phyloP scores from a whole-genome alignment of 2,113 vertebrate species.

The Urocolius indicus region DNA sequence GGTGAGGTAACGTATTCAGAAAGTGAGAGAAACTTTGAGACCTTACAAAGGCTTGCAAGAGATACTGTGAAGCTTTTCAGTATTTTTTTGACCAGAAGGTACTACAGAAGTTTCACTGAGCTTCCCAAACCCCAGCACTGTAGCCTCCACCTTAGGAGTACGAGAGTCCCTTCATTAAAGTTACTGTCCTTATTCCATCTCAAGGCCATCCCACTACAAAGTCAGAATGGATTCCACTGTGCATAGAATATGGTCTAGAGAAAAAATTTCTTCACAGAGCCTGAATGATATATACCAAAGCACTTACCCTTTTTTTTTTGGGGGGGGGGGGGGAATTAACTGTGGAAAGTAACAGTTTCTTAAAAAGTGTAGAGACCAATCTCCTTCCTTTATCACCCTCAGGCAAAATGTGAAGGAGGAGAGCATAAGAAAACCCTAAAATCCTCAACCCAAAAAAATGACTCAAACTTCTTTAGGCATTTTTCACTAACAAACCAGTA shows the following conservation, averaged over 20 bases:
- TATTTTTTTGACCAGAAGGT: background rate
- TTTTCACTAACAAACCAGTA: background rate
- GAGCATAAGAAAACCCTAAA: background rate
- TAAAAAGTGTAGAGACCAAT: background rate
- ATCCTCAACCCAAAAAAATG: background rate
- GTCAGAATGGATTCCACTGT: background rate
- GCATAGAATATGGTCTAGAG: background rate
- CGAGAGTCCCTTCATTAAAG: background rate
- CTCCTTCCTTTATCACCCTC: background rate
- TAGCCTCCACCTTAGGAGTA: background rate
- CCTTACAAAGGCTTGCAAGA: background rate
- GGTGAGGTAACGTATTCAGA: background rate
- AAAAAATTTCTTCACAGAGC: background rate
- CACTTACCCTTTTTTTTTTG: background rate
- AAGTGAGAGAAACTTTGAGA: background rate
- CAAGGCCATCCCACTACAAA: background rate
- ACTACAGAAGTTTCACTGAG: background rate
- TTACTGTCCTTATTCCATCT: background rate
- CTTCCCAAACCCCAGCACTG: background rate
- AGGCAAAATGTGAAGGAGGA: background rate
- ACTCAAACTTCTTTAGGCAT: background rate
- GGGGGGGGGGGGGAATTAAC: background rate
- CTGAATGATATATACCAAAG: background rate
- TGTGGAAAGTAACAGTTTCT: background rate
- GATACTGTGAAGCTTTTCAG: background rate